Evolutionary conservation across 1,140 invertebrate genomes (phyloP), one percentile per base, ranked within the genome.

Genomic region (Nautilus pompilius): DNA sequence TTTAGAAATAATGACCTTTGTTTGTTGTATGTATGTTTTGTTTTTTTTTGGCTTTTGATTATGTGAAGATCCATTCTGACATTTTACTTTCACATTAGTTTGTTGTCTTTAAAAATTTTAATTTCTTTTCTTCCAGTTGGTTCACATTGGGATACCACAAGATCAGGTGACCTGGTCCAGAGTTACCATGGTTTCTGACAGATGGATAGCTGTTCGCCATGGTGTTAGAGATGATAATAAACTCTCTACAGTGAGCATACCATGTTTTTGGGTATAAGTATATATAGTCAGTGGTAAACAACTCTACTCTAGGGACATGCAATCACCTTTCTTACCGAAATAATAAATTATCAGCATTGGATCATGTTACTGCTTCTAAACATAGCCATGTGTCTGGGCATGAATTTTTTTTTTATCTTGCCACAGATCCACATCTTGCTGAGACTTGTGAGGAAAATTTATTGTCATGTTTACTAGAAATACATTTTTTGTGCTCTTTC

Each of bases 161-260:
- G 78, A 82, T 41, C 77, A 82, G 62, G 77, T 82, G 54, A 83
- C 82, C 49, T 83, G 82, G 82, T 71, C 75, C 1, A 56, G 80
- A 33, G 82, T 83, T 1, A 81, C 79, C 5, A 73, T 83, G 73
- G 77, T 75, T 29, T 82, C 80, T 32, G 79, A 83, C 66, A 73
- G 73, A 51, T 82, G 80, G 79, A 82, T 83, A 46, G 76, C 79
- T 57, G 74, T 83, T 13, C 71, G 82, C 10, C 81, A 83, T 70
- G 68, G 71, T 53, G 73, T 66, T 55, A 65, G 68, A 10, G 65
- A 75, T 28, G 74, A 78, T 36, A 58, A 69, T 30, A 63, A 28
- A 53, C 45, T 20, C 24, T 17, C 45, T 4, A 58, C 24, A 67
- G 60, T 32, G 60, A 60, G 15, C 65, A 71, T 58, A 70, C 69